These are phyloP conservation scores for Octopus bimaculoides DNA, from an alignment of 1,140 invertebrate species.

Conservation along the genomic window DNA sequence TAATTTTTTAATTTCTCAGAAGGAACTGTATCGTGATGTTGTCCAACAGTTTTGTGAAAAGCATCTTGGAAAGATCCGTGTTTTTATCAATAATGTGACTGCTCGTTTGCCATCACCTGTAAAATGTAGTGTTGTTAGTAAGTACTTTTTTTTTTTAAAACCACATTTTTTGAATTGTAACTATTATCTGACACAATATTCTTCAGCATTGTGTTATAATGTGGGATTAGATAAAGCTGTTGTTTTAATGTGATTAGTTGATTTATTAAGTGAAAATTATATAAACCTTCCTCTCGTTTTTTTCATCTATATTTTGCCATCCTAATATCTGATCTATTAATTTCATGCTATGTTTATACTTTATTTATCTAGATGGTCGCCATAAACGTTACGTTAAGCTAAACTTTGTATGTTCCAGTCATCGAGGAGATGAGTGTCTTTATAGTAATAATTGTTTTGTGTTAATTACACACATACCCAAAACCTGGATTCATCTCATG, in stretches of 20 bases:
- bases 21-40: conserved; percentile 64
- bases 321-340: neutral
- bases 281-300: too few species aligned
- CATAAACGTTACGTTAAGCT: conserved; percentile 73
- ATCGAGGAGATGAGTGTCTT: conserved; percentile 80
- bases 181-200: too few species aligned
- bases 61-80: conserved; percentile 85
- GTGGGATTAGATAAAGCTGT: too few species aligned
- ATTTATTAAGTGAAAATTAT: too few species aligned
- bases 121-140: conserved; percentile 87
- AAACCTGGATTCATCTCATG: conserved; percentile 93
- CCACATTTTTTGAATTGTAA: too few species aligned
- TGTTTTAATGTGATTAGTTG: too few species aligned
- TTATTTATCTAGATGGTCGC: conserved; percentile 67
- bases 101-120: conserved; percentile 82
- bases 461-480: conserved; percentile 80
- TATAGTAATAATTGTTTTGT: conserved; percentile 76
- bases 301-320: too few species aligned
- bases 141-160: conserved; percentile 21
- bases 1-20: conserved; percentile 25
- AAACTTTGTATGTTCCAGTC: conserved; percentile 82
- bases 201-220: too few species aligned
- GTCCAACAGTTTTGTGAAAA: conserved; percentile 93
- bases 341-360: neutral
- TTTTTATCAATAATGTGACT: conserved; percentile 84